phyloP scores from a whole-genome alignment of 2,113 vertebrate species.

The Orycteropus afer region DNA sequence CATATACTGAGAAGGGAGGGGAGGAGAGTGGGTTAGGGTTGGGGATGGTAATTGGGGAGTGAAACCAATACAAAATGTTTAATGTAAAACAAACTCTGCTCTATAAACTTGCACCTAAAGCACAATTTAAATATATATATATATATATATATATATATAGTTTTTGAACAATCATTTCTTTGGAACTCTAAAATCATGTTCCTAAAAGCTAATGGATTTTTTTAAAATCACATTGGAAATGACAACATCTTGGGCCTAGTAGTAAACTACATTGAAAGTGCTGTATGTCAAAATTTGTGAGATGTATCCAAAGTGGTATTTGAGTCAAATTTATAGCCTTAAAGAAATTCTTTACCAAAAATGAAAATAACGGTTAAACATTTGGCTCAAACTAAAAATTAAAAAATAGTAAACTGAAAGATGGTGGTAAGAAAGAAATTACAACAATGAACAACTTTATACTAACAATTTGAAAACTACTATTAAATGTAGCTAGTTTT shows the following conservation, averaged over 20 bases:
- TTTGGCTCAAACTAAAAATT: not conserved
- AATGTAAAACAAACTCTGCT: too few species aligned
- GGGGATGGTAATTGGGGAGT: too few species aligned
- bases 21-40: too few species aligned
- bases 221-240: not conserved
- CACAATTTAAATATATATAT: too few species aligned
- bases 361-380: not conserved
- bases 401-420: not conserved
- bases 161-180: not conserved
- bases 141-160: too few species aligned
- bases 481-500: not conserved
- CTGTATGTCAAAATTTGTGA: not conserved
- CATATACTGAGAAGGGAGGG: too few species aligned
- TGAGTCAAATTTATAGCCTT: not conserved
- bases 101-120: too few species aligned
- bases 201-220: not conserved
- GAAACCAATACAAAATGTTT: too few species aligned
- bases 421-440: not conserved
- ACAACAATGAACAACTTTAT: not conserved
- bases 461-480: not conserved
- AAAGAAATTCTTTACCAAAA: not conserved
- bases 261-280: not conserved
- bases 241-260: not conserved
- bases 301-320: not conserved
- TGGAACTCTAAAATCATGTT: not conserved